phyloP scores from a whole-genome alignment of 2,888 invertebrate genomes.

The Masnerella sp. region DNA sequence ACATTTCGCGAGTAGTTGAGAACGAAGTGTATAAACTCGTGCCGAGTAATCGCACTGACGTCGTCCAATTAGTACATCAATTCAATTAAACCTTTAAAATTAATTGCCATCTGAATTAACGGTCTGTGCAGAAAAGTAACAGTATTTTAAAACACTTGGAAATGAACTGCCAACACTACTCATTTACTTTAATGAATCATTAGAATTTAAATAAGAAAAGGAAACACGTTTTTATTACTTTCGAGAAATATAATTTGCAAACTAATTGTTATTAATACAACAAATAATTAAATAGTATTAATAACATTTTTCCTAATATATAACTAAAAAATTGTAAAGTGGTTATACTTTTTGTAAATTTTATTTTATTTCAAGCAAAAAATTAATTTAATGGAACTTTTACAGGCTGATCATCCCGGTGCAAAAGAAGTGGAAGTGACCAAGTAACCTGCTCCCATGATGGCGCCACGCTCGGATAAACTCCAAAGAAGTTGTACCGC shows the following conservation, averaged over 20 bases:
- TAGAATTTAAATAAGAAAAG: too few relatives aligned
- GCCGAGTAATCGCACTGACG: slow-evolving; percentile 31
- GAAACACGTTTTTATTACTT: too few relatives aligned
- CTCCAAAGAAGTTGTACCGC: slow-evolving; percentile 73
- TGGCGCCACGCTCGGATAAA: slow-evolving; percentile 67
- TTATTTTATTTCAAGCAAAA: background rate
- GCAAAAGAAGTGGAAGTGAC: slow-evolving; percentile 65
- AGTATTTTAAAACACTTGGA: slow-evolving; percentile 9
- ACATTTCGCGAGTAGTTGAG: slow-evolving; percentile 22
- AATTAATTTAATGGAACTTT: slow-evolving; percentile 8
- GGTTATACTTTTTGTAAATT: too few relatives aligned
- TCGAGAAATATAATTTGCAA: too few relatives aligned
- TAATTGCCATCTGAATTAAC: slow-evolving; percentile 14
- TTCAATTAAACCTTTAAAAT: slow-evolving; percentile 35
- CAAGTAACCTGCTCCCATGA: slow-evolving; percentile 71
- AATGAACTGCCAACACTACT: too few relatives aligned
- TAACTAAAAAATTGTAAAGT: too few relatives aligned
- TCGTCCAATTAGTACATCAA: slow-evolving; percentile 44
- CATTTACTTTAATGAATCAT: too few relatives aligned
- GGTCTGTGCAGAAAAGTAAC: slow-evolving; percentile 17
- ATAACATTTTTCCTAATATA: too few relatives aligned
- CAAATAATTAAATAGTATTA: too few relatives aligned
- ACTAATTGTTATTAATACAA: too few relatives aligned
- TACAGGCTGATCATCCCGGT: slow-evolving; percentile 15
- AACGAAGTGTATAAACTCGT: slow-evolving; percentile 36